Conservation (phyloP, 2,888 invertebrate genomes). For the Agapetus fuscipes region DNA sequence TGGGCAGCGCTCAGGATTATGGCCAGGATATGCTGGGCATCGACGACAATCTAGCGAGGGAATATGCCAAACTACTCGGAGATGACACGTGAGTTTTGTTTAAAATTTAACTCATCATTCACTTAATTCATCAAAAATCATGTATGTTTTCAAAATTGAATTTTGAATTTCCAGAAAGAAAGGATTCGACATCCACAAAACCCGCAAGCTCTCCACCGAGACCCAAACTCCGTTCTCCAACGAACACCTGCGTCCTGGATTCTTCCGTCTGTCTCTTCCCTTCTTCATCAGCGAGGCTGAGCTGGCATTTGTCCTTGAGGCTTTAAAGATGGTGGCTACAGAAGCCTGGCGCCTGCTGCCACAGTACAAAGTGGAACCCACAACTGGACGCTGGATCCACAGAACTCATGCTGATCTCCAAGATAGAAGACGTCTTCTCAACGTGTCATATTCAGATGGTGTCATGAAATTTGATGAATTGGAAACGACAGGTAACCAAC, state of each 20-base stretch:
- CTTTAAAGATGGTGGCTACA: slow-evolving; percentile 77
- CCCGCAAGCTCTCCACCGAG: not conserved
- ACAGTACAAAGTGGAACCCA: slow-evolving; percentile 76
- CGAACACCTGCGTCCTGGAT: slow-evolving; percentile 77
- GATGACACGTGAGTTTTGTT: slow-evolving; percentile 43
- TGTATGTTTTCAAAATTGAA: too few relatives aligned
- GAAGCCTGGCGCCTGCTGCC: slow-evolving; percentile 85
- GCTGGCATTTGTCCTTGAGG: slow-evolving; percentile 72
- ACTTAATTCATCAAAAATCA: slow-evolving; percentile 23
- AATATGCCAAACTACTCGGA: slow-evolving; percentile 56
- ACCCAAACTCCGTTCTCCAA: slow-evolving; percentile 25
- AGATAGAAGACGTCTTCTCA: slow-evolving; percentile 74
- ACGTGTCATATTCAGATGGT: slow-evolving; percentile 65
- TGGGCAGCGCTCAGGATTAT: slow-evolving; percentile 75
- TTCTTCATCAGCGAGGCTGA: slow-evolving; percentile 76
- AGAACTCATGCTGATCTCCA: slow-evolving; percentile 67
- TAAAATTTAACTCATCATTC: slow-evolving; percentile 23
- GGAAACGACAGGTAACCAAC: slow-evolving; percentile 55
- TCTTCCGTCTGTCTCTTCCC: slow-evolving; percentile 75
- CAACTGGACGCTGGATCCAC: slow-evolving; percentile 86
- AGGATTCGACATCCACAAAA: slow-evolving; percentile 31
- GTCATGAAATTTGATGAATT: slow-evolving; percentile 66
- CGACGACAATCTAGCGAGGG: slow-evolving; percentile 60
- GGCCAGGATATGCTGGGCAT: slow-evolving; percentile 80
- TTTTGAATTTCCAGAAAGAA: slow-evolving; percentile 29